phyloP scores from a whole-genome alignment of 2,888 invertebrate genomes.

The Agriotes lineatus region DNA sequence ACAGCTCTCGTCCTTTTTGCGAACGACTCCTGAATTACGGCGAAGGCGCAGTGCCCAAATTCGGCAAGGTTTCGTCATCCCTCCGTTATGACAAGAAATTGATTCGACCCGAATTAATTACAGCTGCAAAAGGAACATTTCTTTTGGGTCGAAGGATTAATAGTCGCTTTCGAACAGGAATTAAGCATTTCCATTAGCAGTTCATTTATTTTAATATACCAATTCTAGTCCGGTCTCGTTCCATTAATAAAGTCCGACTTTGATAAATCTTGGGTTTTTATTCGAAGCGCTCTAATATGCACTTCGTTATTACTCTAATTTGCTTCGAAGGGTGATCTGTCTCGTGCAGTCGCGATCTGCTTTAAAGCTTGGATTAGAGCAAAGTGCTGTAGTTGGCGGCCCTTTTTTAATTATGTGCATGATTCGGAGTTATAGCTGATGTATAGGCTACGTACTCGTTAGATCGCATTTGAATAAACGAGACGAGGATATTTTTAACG shows the following conservation, averaged over 20 bases:
- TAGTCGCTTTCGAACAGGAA: conserved; percentile 13
- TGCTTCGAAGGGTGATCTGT: neutral
- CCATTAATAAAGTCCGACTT: conserved; percentile 16
- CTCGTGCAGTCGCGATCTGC: neutral
- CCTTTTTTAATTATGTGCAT: neutral
- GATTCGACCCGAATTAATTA: conserved; percentile 6
- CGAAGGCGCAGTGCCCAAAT: neutral
- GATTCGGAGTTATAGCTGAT: neutral
- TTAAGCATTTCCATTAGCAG: conserved; percentile 24
- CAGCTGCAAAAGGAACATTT: neutral
- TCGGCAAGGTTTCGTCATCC: neutral
- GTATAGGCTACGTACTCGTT: too few species aligned
- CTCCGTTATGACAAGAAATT: neutral
- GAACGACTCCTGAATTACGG: too few species aligned
- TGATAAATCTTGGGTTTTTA: conserved; percentile 14
- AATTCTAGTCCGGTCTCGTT: neutral
- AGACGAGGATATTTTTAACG: too few species aligned
- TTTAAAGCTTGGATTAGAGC: neutral
- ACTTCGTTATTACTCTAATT: conserved; percentile 7
- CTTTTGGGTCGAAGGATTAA: conserved; percentile 6
- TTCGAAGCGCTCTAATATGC: conserved; percentile 9
- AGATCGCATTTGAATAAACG: too few species aligned
- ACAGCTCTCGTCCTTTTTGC: neutral
- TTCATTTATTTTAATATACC: conserved; percentile 25
- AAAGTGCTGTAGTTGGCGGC: neutral